Evolutionary conservation across 2,888 invertebrate genomes (phyloP).

Genomic region (Griposia aprilina): DNA sequence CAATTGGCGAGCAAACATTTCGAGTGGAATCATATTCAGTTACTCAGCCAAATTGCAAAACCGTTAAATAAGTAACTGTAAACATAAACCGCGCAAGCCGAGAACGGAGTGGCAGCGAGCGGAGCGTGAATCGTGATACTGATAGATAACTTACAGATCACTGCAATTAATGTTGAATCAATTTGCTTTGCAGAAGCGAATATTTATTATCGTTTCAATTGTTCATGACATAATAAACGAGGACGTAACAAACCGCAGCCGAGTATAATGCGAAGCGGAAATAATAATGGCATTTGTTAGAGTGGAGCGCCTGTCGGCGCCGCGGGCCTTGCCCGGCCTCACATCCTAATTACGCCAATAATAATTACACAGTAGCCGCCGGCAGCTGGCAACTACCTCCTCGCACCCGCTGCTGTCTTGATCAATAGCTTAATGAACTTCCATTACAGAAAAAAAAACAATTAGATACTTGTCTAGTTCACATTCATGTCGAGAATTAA

Average conservation of each 20-base stretch:
- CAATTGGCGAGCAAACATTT: constrained; percentile 73
- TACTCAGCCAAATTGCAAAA: constrained; percentile 75
- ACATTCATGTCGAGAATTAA: constrained; percentile 39
- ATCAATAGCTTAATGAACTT: constrained; percentile 74
- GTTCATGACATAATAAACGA: constrained; percentile 86
- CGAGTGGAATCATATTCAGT: constrained; percentile 71
- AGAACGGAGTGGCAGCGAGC: constrained; percentile 54
- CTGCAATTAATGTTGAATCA: constrained; percentile 85
- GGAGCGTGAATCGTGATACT: constrained; percentile 72
- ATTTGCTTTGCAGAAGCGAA: constrained; percentile 81
- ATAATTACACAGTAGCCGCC: constrained; percentile 87
- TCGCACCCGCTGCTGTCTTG: constrained; percentile 76
- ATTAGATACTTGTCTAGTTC: constrained; percentile 50
- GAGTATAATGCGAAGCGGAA: constrained; percentile 87
- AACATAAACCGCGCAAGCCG: constrained; percentile 70
- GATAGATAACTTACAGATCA: constrained; percentile 79
- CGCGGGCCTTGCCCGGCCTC: constrained; percentile 83
- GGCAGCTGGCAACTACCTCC: constrained; percentile 78
- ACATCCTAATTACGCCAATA: constrained; percentile 90
- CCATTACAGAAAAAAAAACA: constrained; percentile 60
- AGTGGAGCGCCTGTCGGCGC: constrained; percentile 79
- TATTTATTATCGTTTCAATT: constrained; percentile 86
- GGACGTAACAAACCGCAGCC: constrained; percentile 84
- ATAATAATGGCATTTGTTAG: constrained; percentile 88
- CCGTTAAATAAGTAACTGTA: constrained; percentile 84